A percentile compares a stretch with the other conserved stretches of the same genome.
Conservation (phyloP, 1,140 invertebrate species). For the Teleogryllus occipitalis region DNA sequence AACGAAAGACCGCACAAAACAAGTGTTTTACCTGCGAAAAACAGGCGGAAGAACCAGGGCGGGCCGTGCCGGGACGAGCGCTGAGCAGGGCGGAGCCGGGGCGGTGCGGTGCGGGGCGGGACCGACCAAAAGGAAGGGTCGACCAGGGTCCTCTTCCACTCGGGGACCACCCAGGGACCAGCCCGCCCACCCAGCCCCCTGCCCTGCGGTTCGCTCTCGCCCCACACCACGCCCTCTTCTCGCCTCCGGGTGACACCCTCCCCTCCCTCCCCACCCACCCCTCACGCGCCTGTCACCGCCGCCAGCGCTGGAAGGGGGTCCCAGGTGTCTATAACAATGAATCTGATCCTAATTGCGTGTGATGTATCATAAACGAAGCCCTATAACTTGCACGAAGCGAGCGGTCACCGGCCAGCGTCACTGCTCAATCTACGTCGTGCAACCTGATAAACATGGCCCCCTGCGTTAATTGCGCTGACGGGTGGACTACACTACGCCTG, state of each 20-base stretch:
- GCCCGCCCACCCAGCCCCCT: too few species aligned
- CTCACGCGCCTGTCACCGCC: background rate
- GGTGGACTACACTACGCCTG: background rate
- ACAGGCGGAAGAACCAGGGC: too few species aligned
- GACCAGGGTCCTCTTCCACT: too few species aligned
- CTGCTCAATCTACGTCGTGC: background rate
- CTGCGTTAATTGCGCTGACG: background rate
- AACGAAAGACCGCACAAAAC: background rate
- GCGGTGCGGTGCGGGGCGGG: too few species aligned
- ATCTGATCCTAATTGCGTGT: background rate
- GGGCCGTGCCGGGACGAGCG: too few species aligned
- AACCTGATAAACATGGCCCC: background rate
- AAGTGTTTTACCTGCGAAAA: background rate
- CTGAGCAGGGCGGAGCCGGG: too few species aligned
- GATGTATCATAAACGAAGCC: constrained; percentile 3
- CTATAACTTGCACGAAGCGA: background rate
- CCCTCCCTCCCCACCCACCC: background rate
- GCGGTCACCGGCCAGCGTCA: background rate
- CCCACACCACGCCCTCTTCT: background rate
- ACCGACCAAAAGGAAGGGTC: too few species aligned
- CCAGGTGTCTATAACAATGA: background rate
- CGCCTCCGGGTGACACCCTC: too few species aligned
- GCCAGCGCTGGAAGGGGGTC: too few species aligned
- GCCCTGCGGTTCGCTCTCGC: background rate
- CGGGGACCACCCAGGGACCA: too few species aligned